Conservation (phyloP, 2,113 vertebrate species). For the Pseudorasbora parva region DNA sequence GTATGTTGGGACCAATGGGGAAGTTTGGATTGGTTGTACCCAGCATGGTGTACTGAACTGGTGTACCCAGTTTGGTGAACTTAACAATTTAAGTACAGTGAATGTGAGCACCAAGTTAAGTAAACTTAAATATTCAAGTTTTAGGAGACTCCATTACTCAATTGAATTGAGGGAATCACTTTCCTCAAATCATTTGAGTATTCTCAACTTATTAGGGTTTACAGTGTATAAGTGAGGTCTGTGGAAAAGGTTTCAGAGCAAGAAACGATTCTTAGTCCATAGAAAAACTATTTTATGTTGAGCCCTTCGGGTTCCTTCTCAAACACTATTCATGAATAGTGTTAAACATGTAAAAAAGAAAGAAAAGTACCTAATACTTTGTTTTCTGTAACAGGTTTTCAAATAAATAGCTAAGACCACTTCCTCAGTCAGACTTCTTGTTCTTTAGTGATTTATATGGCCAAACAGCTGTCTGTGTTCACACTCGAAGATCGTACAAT, state of each 20-base stretch:
- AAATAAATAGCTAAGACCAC: background rate
- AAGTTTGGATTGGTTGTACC: too few relatives aligned
- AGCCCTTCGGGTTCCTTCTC: background rate
- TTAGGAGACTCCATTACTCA: too few relatives aligned
- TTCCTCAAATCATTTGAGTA: too few relatives aligned
- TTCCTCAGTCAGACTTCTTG: background rate
- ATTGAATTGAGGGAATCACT: too few relatives aligned
- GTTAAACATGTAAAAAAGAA: background rate
- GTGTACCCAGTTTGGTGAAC: too few relatives aligned
- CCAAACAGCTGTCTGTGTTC: constrained; percentile 23
- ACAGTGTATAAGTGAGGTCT: background rate
- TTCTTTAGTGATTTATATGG: background rate
- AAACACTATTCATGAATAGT: background rate
- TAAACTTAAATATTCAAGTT: too few relatives aligned
- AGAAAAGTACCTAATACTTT: background rate
- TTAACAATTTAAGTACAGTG: too few relatives aligned
- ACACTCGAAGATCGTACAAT: constrained; percentile 3
- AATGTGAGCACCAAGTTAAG: too few relatives aligned
- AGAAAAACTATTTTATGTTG: background rate
- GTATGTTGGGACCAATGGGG: too few relatives aligned
- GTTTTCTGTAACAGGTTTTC: background rate
- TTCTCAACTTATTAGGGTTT: too few relatives aligned
- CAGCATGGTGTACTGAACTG: too few relatives aligned
- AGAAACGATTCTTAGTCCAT: too few relatives aligned
- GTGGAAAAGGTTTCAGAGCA: background rate